phyloP scores from a whole-genome alignment of 2,797 vertebrate genomes.

The Poeciliopsis turneri region DNA sequence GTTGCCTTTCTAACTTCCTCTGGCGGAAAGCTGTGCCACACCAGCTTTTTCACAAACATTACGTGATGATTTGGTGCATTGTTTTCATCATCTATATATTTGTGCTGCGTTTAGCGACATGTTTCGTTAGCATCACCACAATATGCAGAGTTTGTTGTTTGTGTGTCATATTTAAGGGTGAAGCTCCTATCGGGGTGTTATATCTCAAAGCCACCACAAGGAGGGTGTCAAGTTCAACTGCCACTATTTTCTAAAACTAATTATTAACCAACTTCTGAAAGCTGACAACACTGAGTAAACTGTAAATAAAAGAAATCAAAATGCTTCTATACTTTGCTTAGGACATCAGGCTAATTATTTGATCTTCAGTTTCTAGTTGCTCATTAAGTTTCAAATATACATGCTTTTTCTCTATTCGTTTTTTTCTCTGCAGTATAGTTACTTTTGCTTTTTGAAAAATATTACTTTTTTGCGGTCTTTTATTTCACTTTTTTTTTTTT shows the following conservation, averaged over 20 bases:
- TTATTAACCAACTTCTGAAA: background rate
- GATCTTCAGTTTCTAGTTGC: background rate
- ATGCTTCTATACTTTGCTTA: background rate
- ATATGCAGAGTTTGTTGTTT: background rate
- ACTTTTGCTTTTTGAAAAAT: background rate
- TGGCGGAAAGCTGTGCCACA: background rate
- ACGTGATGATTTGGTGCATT: background rate
- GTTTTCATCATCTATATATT: background rate
- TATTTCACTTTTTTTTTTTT: background rate
- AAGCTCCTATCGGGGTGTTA: background rate
- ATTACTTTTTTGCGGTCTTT: background rate
- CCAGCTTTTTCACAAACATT: background rate
- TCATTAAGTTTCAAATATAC: background rate
- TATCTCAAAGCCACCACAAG: background rate
- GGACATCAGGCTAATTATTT: background rate
- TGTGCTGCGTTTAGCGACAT: background rate
- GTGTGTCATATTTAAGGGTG: background rate
- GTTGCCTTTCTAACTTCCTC: background rate
- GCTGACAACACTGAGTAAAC: background rate
- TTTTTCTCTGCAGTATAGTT: background rate
- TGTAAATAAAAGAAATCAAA: background rate
- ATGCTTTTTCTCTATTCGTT: background rate
- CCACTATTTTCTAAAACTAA: background rate
- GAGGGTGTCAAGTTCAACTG: background rate
- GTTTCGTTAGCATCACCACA: background rate